These are phyloP conservation scores for Sebastes nivosus DNA, from an alignment of 2,797 vertebrate species.

Conservation along the genomic window DNA sequence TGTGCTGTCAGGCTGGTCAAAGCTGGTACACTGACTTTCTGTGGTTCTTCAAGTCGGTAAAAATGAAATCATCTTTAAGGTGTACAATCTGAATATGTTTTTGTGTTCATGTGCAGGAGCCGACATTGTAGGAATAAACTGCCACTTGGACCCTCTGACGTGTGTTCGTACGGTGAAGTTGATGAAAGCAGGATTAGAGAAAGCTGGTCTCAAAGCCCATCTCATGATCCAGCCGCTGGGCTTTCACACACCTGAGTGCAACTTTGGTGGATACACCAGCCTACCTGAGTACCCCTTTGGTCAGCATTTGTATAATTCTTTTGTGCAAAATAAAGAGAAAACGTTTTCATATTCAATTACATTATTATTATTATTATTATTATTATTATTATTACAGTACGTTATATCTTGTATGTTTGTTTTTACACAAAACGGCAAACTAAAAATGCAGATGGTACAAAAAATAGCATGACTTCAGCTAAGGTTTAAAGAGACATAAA, in stretches of 20 bases:
- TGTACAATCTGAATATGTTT: not conserved
- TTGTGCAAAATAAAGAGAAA: not conserved
- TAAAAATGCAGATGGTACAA: not conserved
- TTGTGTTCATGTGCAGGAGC: constrained; percentile 77
- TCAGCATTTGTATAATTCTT: constrained; percentile 62
- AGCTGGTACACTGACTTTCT: constrained; percentile 80
- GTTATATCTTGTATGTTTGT: not conserved
- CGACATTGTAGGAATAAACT: constrained; percentile 88
- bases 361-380: not conserved
- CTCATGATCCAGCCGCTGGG: constrained; percentile 88
- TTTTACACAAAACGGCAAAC: not conserved
- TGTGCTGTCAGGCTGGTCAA: constrained; percentile 87
- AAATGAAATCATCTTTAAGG: not conserved
- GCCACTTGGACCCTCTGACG: constrained; percentile 87
- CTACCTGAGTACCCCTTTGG: constrained; percentile 90
- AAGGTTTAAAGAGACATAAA: no score
- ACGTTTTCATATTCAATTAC: not conserved
- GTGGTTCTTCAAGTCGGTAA: fast-evolving
- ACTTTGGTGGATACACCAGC: constrained; percentile 44
- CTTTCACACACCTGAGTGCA: constrained; percentile 87
- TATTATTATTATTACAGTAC: not conserved
- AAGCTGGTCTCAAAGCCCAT: constrained; percentile 84
- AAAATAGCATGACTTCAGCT: not conserved
- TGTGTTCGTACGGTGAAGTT: constrained; percentile 82
- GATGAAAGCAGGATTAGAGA: constrained; percentile 86